Evolutionary conservation across 2,888 invertebrate genomes (phyloP).

Genomic region (Terebella lapidaria): DNA sequence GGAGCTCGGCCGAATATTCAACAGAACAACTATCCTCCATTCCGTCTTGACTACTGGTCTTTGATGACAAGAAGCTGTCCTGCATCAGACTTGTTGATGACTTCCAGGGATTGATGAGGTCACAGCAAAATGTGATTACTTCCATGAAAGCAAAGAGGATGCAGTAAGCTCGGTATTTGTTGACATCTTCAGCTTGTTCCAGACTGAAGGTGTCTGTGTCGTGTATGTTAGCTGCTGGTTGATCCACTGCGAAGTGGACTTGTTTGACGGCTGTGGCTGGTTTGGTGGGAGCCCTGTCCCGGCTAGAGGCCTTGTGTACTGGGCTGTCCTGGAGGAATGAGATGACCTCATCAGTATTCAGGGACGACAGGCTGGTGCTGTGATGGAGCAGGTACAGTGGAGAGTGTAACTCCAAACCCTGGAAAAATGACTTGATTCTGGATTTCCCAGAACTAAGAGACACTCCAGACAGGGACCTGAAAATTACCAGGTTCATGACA

Average conservation of each 20-base stretch:
- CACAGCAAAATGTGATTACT: not conserved
- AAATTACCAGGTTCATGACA: too few relatives aligned
- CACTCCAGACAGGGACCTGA: not conserved
- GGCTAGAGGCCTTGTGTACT: too few relatives aligned
- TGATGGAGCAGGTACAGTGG: slow-evolving; percentile 43
- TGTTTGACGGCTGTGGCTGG: too few relatives aligned
- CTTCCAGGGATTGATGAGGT: not conserved
- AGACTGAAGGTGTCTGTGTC: not conserved
- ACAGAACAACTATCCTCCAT: too few relatives aligned
- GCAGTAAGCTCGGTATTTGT: not conserved
- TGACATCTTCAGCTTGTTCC: not conserved
- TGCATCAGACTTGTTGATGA: not conserved
- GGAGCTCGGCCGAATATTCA: not conserved
- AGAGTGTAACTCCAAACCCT: slow-evolving; percentile 40
- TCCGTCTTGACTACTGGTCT: not conserved
- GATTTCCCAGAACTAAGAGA: not conserved
- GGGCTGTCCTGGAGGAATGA: slow-evolving; percentile 27
- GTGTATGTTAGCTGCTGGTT: too few relatives aligned
- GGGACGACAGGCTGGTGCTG: slow-evolving; percentile 34
- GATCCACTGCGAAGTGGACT: too few relatives aligned
- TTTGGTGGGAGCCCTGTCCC: too few relatives aligned
- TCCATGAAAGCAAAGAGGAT: not conserved
- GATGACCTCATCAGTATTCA: slow-evolving; percentile 37
- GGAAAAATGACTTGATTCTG: slow-evolving; percentile 26
- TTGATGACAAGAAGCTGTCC: not conserved